phyloP scores from a whole-genome alignment of 2,888 invertebrate species.

The Mycalesis mineus region DNA sequence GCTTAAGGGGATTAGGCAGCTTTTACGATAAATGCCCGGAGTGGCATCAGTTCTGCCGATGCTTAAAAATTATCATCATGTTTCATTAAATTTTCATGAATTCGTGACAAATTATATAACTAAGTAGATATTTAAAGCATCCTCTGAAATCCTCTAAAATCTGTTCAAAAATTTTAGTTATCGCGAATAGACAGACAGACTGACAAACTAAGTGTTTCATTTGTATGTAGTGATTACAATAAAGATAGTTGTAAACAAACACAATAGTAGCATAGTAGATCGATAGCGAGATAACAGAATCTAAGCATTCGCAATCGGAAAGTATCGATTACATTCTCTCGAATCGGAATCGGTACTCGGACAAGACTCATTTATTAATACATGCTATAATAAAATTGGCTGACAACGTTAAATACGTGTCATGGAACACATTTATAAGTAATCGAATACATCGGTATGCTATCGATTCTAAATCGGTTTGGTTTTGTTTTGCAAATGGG shows the following conservation, averaged over 20 bases:
- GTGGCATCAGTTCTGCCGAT: no score
- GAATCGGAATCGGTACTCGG: conserved; percentile 29
- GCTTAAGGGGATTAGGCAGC: no score
- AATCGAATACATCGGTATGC: conserved; percentile 71
- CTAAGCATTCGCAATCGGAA: conserved; percentile 11
- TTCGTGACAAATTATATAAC: no score
- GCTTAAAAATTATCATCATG: no score
- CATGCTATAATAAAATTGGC: conserved; percentile 36
- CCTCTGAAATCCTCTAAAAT: no score
- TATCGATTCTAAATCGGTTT: conserved; percentile 55
- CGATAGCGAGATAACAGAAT: conserved; percentile 12
- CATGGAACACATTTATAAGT: conserved; percentile 58
- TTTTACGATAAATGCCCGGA: no score
- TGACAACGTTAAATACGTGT: conserved; percentile 42
- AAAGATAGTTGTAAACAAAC: conserved; percentile 4
- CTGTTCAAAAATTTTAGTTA: no score
- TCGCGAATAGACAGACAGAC: no score
- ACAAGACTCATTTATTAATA: conserved; percentile 37
- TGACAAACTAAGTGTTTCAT: no score
- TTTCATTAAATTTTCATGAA: no score
- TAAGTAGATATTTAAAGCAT: no score
- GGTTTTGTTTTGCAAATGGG: conserved; percentile 33
- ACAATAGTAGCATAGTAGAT: conserved; percentile 15
- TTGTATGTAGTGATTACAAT: no score
- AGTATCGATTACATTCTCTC: conserved; percentile 59